phyloP scores from a whole-genome alignment of 1,140 invertebrate species.

The Ladona fulva region DNA sequence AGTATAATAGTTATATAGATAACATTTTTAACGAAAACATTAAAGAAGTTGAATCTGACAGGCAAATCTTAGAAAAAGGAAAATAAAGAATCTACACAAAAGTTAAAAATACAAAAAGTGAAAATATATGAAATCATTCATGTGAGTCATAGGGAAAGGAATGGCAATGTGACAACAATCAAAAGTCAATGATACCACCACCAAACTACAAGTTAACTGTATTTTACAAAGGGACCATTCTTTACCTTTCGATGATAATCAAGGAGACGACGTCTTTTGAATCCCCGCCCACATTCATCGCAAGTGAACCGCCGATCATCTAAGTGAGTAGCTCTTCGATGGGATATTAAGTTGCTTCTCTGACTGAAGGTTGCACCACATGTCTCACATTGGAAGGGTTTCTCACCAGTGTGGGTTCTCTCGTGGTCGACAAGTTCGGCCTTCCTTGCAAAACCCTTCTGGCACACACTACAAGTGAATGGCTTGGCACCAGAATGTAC shows the following conservation, averaged over 20 bases:
- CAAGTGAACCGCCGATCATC: conserved; percentile 66
- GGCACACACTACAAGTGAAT: conserved; percentile 57
- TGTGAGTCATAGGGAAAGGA: too few species aligned
- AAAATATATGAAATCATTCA: too few species aligned
- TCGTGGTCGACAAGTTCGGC: conserved; percentile 69
- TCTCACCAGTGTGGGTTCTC: conserved; percentile 76
- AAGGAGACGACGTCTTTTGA: conserved; percentile 29
- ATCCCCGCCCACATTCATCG: conserved; percentile 43
- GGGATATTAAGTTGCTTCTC: conserved; percentile 67
- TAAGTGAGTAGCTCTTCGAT: conserved; percentile 66
- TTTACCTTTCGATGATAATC: conserved; percentile 27
- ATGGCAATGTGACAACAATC: too few species aligned
- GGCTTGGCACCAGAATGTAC: conserved; percentile 62
- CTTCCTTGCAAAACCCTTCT: conserved; percentile 62
- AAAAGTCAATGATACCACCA: too few species aligned
- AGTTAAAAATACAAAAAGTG: too few species aligned
- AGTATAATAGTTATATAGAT: too few species aligned
- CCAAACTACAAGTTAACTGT: too few species aligned
- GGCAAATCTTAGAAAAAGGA: too few species aligned
- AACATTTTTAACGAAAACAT: too few species aligned
- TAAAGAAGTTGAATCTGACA: too few species aligned
- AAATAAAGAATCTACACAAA: too few species aligned
- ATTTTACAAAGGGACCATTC: too few species aligned
- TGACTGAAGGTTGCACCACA: conserved; percentile 70
- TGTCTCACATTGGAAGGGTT: conserved; percentile 70